Evolutionary conservation across 2,888 invertebrate genomes (phyloP).

Genomic region (Andrena camellia): DNA sequence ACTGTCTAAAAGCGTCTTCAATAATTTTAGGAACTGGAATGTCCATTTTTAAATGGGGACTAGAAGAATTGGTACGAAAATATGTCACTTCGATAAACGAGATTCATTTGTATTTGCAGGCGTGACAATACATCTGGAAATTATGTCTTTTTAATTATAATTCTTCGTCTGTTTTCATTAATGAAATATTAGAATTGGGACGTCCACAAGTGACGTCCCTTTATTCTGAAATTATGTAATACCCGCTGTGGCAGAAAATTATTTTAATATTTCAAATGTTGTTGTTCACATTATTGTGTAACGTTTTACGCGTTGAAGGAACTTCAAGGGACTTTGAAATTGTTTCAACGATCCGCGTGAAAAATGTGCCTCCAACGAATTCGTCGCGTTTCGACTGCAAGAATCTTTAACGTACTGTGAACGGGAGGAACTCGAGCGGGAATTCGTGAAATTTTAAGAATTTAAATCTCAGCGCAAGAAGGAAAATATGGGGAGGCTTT

Average conservation of each 20-base stretch:
- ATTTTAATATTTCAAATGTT: no score
- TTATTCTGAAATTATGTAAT: no score
- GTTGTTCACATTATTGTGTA: no score
- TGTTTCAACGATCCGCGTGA: background rate
- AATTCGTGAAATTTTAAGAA: background rate
- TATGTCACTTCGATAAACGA: background rate
- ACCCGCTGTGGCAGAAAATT: no score
- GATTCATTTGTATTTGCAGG: background rate
- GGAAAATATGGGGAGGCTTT: background rate
- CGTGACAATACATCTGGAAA: no score
- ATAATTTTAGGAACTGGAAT: conserved; percentile 1
- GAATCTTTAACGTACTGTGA: background rate
- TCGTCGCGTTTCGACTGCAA: background rate
- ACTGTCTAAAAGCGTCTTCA: conserved; percentile 1
- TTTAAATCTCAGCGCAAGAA: background rate
- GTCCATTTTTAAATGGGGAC: background rate
- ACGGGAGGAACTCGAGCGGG: background rate
- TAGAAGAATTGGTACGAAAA: background rate
- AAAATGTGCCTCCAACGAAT: background rate
- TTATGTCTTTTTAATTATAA: no score
- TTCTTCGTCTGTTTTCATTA: no score
- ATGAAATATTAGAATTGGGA: no score
- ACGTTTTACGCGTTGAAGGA: no score
- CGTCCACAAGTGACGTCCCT: no score
- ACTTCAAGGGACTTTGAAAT: background rate